A percentile compares a stretch with the other conserved stretches of the same genome.
These are phyloP conservation scores for Sebastes steindachneri DNA, from an alignment of 2,797 vertebrate species.

Conservation along the genomic window DNA sequence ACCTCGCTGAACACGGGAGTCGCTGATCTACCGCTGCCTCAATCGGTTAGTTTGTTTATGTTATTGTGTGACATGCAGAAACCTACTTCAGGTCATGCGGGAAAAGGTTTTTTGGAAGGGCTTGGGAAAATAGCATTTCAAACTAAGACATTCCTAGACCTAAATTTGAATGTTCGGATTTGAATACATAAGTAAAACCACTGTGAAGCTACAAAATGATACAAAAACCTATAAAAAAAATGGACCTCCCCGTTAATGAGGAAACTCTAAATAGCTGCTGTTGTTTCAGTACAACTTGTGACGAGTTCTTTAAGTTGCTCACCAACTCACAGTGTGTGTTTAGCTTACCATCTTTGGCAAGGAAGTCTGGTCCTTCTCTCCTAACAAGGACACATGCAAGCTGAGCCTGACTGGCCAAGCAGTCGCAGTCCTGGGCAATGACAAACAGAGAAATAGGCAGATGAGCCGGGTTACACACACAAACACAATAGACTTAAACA, in stretches of 20 bases:
- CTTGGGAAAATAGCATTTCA: too few species aligned
- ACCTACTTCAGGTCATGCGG: too few species aligned
- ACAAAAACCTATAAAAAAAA: too few species aligned
- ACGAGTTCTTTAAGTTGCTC: neutral
- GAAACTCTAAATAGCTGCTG: neutral
- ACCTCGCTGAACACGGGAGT: too few species aligned
- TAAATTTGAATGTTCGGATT: too few species aligned
- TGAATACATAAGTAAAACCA: too few species aligned
- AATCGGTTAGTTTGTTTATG: too few species aligned
- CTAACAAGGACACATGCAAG: constrained; percentile 89
- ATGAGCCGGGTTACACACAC: neutral
- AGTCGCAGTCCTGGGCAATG: constrained; percentile 87
- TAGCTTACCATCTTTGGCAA: constrained; percentile 89
- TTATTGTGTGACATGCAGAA: too few species aligned
- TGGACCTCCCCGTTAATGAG: neutral
- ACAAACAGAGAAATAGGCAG: neutral
- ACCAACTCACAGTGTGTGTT: neutral
- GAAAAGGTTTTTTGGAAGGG: too few species aligned
- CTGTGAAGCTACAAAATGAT: too few species aligned
- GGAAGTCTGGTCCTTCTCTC: constrained; percentile 92
- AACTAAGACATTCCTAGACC: too few species aligned
- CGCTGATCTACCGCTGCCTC: too few species aligned
- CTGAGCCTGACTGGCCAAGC: constrained; percentile 92
- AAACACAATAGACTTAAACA: neutral
- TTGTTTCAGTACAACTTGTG: neutral